Percentiles rank a stretch among this genome's conserved stretches.
Evolutionary conservation across 1,140 invertebrate species (phyloP).

Genomic region (Andrena cerasifolii): DNA sequence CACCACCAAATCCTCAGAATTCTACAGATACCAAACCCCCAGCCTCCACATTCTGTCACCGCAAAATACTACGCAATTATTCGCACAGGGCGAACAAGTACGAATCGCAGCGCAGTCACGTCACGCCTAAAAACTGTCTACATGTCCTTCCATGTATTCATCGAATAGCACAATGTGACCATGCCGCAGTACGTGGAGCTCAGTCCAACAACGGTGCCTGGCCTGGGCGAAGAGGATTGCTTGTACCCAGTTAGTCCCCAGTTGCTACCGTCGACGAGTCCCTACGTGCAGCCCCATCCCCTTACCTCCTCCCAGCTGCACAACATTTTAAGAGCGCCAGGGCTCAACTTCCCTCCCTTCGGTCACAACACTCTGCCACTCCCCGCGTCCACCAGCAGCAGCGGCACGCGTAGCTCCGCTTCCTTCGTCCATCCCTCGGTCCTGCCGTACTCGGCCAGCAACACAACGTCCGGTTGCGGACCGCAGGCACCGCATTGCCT

Average conservation of each 20-base stretch:
- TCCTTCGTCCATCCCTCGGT: conserved; percentile 62
- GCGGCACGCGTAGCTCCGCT: conserved; percentile 42
- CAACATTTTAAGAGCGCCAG: conserved; percentile 66
- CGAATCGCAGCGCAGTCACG: conserved; percentile 9
- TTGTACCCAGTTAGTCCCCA: conserved; percentile 79
- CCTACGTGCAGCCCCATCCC: conserved; percentile 77
- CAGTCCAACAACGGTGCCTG: conserved; percentile 69
- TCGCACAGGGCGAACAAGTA: conserved; percentile 12
- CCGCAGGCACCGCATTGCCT: conserved; percentile 59
- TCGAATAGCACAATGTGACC: conserved; percentile 76
- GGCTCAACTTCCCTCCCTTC: conserved; percentile 35
- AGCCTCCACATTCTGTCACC: neutral
- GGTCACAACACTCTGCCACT: conserved; percentile 22
- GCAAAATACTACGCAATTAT: conserved; percentile 8
- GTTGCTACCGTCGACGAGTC: conserved; percentile 74
- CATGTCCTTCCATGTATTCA: conserved; percentile 70
- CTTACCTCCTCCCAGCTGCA: conserved; percentile 74
- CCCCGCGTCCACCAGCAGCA: conserved; percentile 12
- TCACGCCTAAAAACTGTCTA: conserved; percentile 37
- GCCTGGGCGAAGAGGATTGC: conserved; percentile 78
- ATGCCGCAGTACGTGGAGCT: conserved; percentile 78
- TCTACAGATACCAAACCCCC: too few species aligned
- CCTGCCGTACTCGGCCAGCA: conserved; percentile 42
- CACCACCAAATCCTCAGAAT: too few species aligned
- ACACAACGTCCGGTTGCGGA: conserved; percentile 26